Conservation (phyloP, 2,888 invertebrate genomes). For the Artemia sp. region DNA sequence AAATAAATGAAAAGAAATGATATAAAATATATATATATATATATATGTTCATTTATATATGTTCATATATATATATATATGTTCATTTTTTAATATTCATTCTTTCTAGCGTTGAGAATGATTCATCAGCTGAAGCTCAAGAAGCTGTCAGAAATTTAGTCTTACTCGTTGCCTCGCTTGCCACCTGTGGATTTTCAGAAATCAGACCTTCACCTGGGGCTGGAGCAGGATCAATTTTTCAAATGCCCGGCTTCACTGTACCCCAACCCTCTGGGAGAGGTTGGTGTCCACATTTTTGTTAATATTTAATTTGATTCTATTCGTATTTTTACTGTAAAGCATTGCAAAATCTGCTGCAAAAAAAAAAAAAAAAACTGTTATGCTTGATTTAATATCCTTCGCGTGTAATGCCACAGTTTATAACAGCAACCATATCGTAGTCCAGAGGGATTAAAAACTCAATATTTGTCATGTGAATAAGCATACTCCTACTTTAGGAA, state of each 20-base stretch:
- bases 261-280: constrained; percentile 75
- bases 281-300: constrained; percentile 26
- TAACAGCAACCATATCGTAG: too few relatives aligned
- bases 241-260: constrained; percentile 78
- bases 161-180: constrained; percentile 77
- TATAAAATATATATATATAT: too few relatives aligned
- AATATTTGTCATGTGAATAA: too few relatives aligned
- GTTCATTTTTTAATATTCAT: constrained; percentile 17
- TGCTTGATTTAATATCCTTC: too few relatives aligned
- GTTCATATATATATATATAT: constrained; percentile 12
- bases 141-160: constrained; percentile 84
- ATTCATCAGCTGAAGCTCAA: constrained; percentile 61
- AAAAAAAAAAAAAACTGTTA: too few relatives aligned
- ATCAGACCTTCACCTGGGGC: constrained; percentile 49
- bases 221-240: constrained; percentile 71
- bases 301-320: too few relatives aligned
- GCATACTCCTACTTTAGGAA: too few relatives aligned
- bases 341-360: too few relatives aligned
- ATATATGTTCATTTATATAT: not conserved
- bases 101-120: constrained; percentile 51
- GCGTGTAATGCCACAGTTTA: too few relatives aligned
- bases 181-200: constrained; percentile 87
- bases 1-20: too few relatives aligned
- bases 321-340: too few relatives aligned
- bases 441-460: too few relatives aligned